Conservation (phyloP, 2,888 invertebrate genomes). For the Ctena decussata region DNA sequence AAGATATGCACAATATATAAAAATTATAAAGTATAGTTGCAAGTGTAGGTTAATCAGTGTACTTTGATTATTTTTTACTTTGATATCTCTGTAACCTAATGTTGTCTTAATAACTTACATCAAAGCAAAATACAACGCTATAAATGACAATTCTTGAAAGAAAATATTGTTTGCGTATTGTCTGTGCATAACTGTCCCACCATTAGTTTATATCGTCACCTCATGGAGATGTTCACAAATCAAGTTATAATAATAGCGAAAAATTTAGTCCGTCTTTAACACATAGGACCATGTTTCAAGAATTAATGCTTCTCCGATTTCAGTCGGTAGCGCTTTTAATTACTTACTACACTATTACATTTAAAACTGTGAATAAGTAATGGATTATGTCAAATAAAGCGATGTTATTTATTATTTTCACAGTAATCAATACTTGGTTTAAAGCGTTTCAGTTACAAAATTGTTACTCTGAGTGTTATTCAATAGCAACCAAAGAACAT, state of each 20-base stretch:
- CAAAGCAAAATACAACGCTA: too few species aligned
- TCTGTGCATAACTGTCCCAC: too few species aligned
- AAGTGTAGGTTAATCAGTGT: too few species aligned
- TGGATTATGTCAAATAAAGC: constrained; percentile 5
- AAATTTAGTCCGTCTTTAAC: background rate
- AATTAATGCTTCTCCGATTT: background rate
- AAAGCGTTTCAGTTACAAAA: background rate
- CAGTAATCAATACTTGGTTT: background rate
- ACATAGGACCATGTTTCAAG: background rate
- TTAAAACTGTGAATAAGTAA: constrained; percentile 6
- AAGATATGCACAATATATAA: too few species aligned
- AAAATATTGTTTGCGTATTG: too few species aligned
- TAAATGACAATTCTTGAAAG: too few species aligned
- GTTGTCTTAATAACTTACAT: too few species aligned
- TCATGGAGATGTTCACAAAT: background rate
- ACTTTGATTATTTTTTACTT: too few species aligned
- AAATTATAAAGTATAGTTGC: too few species aligned
- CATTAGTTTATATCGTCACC: too few species aligned
- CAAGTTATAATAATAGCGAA: background rate
- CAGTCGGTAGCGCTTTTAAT: constrained; percentile 6
- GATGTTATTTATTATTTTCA: constrained; percentile 10
- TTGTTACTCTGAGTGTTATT: background rate
- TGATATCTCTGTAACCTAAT: too few species aligned
- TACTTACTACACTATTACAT: background rate
- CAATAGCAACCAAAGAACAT: background rate